Evolutionary conservation across 2,797 vertebrate species (phyloP), one percentile per base, ranked within the genome.

Genomic region (Dromococcyx pavoninus): DNA sequence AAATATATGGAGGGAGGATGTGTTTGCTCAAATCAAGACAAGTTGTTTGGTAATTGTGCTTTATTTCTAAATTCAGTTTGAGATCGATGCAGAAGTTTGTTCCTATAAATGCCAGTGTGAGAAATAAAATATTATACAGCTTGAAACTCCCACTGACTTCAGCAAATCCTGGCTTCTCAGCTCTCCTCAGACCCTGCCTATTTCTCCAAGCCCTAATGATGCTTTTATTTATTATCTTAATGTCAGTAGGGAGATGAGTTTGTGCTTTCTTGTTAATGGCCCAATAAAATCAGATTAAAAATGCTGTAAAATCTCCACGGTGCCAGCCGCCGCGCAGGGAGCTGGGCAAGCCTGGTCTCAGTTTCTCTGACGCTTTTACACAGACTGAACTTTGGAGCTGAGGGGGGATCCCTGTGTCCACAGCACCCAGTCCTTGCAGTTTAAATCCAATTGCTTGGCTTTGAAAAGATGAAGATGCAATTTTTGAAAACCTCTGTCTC

Each of bases 141-240:
- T 86, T 58, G 2, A 32, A 57, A 28, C 54, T 77, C 44, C 19
- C 67, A 1, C 53, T 32, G 72, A 12, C 17, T 85, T 37, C 6
- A 10, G 23, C 7, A 32, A 48, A 5, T 61, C 53, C 75, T 43
- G 70, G 50, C 30, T 86, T 64, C 61, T 33, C 46, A 3, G 62
- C 16, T 0, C 46, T 66, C 64, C 22, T 78, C 4, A 33, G 73
- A 80, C 44, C 32, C 1, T 1, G 3, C 35, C 65, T 43, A 13
- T 70, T 94, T 64, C 62, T 89, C 54, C 57, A 32, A 86, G 58
- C 75, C 61, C 37, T 64, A 70, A 89, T 23, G 62, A 90, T 60
- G 51, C 28, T 75, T 95, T 91, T 81, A 72, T 94, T 93, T 93
- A 85, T 94, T 94, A 89, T 86, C 58, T 64, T 62, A 13, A 16